Conservation (phyloP, 64 coral and sea anemone genomes). For the Platygyra sinensis region DNA sequence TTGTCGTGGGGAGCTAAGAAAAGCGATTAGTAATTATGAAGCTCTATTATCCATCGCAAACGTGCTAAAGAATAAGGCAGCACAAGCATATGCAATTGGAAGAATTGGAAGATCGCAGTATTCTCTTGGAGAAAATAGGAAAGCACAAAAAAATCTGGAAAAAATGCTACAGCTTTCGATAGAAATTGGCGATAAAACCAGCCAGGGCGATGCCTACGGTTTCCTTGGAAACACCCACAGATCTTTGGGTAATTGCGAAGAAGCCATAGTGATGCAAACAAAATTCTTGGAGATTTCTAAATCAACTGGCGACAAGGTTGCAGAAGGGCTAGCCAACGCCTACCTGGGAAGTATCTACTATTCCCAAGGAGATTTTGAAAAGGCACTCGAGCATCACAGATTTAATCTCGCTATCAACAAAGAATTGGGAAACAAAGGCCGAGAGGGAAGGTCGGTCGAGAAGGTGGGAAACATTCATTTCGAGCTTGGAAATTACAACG, state of each 20-base stretch:
- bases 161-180: background rate
- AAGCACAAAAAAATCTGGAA: conserved; percentile 24
- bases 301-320: conserved; percentile 11
- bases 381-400: conserved; percentile 12
- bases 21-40: too few species aligned
- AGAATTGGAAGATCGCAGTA: conserved; percentile 19
- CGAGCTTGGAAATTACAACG: background rate
- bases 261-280: conserved; percentile 6
- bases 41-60: background rate
- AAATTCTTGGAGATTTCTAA: conserved; percentile 30
- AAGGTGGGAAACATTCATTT: conserved; percentile 26
- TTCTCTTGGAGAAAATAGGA: background rate
- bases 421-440: conserved; percentile 2
- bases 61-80: background rate
- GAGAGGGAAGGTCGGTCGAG: conserved; percentile 17
- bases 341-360: conserved; percentile 25
- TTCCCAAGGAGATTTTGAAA: conserved; percentile 3
- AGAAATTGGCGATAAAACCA: conserved; percentile 26
- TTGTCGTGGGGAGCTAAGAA: too few species aligned
- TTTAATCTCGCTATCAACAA: background rate
- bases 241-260: conserved; percentile 24
- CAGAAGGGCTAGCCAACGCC: conserved; percentile 3
- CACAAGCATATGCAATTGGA: background rate
- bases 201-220: conserved; percentile 14
- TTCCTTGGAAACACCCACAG: conserved; percentile 22